phyloP scores from a whole-genome alignment of 2,888 invertebrate species.

The Drepanosiphum platanoidis region DNA sequence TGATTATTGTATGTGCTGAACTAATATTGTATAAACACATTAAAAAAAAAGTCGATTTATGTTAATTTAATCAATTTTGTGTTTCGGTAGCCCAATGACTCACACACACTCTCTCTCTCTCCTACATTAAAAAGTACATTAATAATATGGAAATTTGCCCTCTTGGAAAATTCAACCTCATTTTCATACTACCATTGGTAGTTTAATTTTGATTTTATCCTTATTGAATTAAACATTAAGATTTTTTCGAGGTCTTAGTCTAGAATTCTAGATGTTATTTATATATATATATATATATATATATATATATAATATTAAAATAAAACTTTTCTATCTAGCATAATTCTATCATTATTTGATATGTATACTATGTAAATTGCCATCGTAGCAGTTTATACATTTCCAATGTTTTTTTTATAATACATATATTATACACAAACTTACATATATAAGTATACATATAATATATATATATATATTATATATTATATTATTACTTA shows the following conservation, averaged over 20 bases:
- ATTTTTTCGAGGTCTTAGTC: not conserved
- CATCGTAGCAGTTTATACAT: not conserved
- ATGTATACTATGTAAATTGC: not conserved
- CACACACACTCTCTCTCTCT: too few species aligned
- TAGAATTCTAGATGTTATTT: not conserved
- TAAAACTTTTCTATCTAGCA: not conserved
- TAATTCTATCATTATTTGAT: conserved; percentile 23
- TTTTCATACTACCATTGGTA: not conserved
- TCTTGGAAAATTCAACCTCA: not conserved
- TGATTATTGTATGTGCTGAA: too few species aligned
- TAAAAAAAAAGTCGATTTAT: too few species aligned
- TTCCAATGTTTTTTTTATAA: too few species aligned
- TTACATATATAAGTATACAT: too few species aligned
- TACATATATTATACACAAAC: too few species aligned
- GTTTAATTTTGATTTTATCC: not conserved
- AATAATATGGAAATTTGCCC: not conserved
- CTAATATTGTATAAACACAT: too few species aligned
- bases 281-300: not conserved
- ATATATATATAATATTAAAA: not conserved
- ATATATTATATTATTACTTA: not conserved
- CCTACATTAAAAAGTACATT: too few species aligned
- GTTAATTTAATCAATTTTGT: too few species aligned
- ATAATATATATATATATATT: too few species aligned
- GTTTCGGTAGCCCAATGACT: too few species aligned
- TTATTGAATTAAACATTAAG: not conserved